A percentile compares a stretch with the other conserved stretches of the same genome.
Conservation (phyloP, 2,888 invertebrate genomes). For the Artemia sinica region DNA sequence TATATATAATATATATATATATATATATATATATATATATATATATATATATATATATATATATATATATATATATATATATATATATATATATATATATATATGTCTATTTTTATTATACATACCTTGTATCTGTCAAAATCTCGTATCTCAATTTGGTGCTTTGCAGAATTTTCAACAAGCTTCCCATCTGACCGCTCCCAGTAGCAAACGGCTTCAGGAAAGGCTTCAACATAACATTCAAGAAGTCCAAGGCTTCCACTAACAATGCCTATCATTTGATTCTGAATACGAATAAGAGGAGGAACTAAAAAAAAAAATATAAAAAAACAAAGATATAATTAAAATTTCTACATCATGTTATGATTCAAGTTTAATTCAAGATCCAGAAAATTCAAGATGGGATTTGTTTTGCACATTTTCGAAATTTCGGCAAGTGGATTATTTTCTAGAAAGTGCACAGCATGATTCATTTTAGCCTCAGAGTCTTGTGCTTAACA, state of each 20-base stretch:
- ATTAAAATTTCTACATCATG: not conserved
- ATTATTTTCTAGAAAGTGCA: too few species aligned
- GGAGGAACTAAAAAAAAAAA: slow-evolving; percentile 52
- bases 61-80: too few species aligned
- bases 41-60: too few species aligned
- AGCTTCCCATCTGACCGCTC: slow-evolving; percentile 55
- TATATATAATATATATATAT: too few species aligned
- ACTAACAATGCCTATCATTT: slow-evolving; percentile 51
- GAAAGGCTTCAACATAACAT: slow-evolving; percentile 56
- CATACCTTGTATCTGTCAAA: slow-evolving; percentile 37
- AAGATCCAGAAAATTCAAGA: not conserved
- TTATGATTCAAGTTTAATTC: not conserved
- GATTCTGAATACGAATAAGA: slow-evolving; percentile 57
- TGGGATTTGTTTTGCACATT: too few species aligned
- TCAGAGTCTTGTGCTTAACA: too few species aligned
- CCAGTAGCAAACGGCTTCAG: slow-evolving; percentile 70
- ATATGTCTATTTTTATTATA: too few species aligned
- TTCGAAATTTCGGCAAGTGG: too few species aligned
- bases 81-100: too few species aligned
- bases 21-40: too few species aligned
- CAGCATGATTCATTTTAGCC: too few species aligned
- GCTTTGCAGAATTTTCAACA: slow-evolving; percentile 47
- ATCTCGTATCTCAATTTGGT: slow-evolving; percentile 41
- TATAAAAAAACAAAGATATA: slow-evolving; percentile 14
- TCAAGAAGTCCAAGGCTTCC: slow-evolving; percentile 52